These are phyloP conservation scores for Herminia tarsipennalis DNA, from an alignment of 2,888 invertebrate genomes.

Conservation along the genomic window DNA sequence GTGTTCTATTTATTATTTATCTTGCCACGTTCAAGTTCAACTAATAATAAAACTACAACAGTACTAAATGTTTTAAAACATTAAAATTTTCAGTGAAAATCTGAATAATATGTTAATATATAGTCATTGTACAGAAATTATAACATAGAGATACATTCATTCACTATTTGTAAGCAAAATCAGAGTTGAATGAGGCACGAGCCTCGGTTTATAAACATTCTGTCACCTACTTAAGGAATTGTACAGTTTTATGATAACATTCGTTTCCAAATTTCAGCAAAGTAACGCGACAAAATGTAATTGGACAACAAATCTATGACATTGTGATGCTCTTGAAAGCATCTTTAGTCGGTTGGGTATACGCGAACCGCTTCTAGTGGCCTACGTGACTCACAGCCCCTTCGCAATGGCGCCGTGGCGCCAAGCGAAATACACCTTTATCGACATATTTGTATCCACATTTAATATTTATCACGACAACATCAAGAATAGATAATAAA, in stretches of 20 bases:
- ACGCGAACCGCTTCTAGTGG: slow-evolving; percentile 60
- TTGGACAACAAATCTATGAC: slow-evolving; percentile 17
- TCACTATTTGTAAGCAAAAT: slow-evolving; percentile 12
- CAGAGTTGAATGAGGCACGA: slow-evolving; percentile 4
- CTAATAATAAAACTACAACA: neutral
- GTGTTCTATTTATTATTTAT: neutral
- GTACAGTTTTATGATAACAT: slow-evolving; percentile 37
- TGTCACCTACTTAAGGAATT: slow-evolving; percentile 11
- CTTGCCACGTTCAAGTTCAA: slow-evolving; percentile 7
- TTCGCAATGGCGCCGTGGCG: slow-evolving; percentile 80
- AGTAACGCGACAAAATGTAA: slow-evolving; percentile 43
- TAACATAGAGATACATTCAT: neutral
- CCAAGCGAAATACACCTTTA: slow-evolving; percentile 81
- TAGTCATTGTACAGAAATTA: neutral
- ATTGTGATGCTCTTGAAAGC: slow-evolving; percentile 26
- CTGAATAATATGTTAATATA: neutral
- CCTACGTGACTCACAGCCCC: slow-evolving; percentile 83
- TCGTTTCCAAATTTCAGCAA: slow-evolving; percentile 61
- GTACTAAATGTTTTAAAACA: too few species aligned
- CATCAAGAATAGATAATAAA: slow-evolving; percentile 20
- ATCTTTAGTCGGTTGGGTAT: slow-evolving; percentile 60
- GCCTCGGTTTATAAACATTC: slow-evolving; percentile 12
- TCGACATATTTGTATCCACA: slow-evolving; percentile 54
- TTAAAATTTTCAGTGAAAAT: neutral
- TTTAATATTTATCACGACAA: slow-evolving; percentile 26